Percentiles rank a stretch among this genome's conserved stretches.
These are phyloP conservation scores for Cyprinus carpio DNA, from an alignment of 2,113 vertebrate genomes.

Conservation along the genomic window DNA sequence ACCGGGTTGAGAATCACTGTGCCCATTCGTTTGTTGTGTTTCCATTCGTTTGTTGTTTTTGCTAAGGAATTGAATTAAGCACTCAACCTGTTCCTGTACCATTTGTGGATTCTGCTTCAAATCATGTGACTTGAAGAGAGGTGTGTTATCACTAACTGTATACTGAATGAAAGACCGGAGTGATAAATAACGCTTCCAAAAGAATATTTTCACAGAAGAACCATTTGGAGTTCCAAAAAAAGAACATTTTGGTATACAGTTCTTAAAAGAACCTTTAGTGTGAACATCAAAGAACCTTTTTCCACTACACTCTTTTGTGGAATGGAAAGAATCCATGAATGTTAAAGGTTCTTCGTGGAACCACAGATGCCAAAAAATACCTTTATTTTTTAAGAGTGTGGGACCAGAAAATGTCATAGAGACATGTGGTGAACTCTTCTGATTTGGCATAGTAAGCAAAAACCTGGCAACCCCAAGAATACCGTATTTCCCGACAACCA, in stretches of 20 bases:
- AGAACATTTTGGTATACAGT: not conserved
- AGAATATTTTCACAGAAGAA: not conserved
- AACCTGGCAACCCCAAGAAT: not conserved
- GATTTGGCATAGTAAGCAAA: not conserved
- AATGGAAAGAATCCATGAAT: not conserved
- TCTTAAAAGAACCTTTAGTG: not conserved
- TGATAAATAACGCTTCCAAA: not conserved
- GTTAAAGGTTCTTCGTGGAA: not conserved
- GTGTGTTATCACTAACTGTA: not conserved
- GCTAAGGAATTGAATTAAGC: not conserved
- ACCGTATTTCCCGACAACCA: not conserved
- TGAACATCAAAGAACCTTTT: too few relatives aligned
- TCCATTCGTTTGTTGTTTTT: not conserved
- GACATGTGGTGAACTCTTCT: not conserved
- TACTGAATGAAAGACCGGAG: not conserved
- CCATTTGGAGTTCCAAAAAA: not conserved
- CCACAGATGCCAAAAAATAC: not conserved
- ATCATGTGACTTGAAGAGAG: not conserved
- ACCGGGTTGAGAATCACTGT: too few relatives aligned
- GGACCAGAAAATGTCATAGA: not conserved
- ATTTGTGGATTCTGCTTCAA: not conserved
- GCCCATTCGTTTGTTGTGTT: not conserved
- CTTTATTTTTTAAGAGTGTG: not conserved
- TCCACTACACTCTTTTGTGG: not conserved
- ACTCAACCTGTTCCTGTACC: not conserved